Evolutionary conservation across 2,888 invertebrate genomes (phyloP), one percentile per base, ranked within the genome.

Genomic region (Pachymerium ferrugineum): DNA sequence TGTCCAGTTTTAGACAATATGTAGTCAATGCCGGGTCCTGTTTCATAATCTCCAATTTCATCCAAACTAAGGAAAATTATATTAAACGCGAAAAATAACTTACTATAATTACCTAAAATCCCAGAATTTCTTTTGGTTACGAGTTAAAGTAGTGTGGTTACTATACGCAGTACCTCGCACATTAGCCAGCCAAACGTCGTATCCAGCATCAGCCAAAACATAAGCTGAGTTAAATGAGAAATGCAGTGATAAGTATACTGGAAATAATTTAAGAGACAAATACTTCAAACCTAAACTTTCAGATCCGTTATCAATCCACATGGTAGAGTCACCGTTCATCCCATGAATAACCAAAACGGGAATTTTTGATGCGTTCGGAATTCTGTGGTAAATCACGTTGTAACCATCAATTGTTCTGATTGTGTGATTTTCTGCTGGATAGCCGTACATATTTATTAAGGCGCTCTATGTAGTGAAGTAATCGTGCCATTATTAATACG

Each of bases 151-250:
- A 25, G 77, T 76, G 75, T 83, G 83, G 30, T 77, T 75, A 30
- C 77, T 77, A 76, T 83, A 83, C 5, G 79, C 80, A 77, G 82
- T 83, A 6, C 83, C 83, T 29, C 83, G 76, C 19, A 79, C 79
- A 77, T 83, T 83, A 0, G 81, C 82, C 25, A 83, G 73, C 83
- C 83, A 83, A 22, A 83, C 83, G 76, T 83, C 83, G 70, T 79
- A 82, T 0, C 83, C 83, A n/a, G 79, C 22, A 77, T 83, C 82
- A 30, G 83, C 81, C 74, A 83, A 77, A 3, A 82, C 77, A 76
- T 79, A 83, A 5, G 76, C 80, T 77, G 74, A n/a, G n/a, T n/a
- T n/a, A n/a, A n/a, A n/a, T n/a, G n/a, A n/a, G n/a, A n/a, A n/a
- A n/a, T 42, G 3, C 16, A n/a, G 3, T 42, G 12, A 42, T 42